Conservation (phyloP, 2,888 invertebrate species). For the Aspidiotus rigidus region DNA sequence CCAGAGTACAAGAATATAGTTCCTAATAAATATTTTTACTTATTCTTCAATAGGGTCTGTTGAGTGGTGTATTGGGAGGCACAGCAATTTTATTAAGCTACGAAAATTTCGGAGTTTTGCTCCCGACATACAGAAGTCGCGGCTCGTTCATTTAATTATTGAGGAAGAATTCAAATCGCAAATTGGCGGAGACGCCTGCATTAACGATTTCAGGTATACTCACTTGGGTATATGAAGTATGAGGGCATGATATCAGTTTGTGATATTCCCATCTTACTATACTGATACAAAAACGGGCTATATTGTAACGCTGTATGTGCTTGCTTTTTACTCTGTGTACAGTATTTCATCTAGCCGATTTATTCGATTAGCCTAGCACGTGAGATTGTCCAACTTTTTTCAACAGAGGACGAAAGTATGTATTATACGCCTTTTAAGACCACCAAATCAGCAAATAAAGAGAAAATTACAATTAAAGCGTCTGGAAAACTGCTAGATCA, state of each 20-base stretch:
- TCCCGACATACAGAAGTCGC: background rate
- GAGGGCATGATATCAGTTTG: background rate
- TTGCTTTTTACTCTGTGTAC: constrained; percentile 2
- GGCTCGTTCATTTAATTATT: background rate
- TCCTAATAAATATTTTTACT: background rate
- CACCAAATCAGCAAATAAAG: constrained; percentile 1
- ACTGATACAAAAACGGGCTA: constrained; percentile 4
- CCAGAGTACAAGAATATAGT: background rate
- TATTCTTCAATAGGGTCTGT: background rate
- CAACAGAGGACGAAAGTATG: background rate
- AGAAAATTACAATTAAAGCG: too few relatives aligned
- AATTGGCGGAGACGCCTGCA: background rate
- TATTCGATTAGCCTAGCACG: background rate
- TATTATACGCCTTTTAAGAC: background rate
- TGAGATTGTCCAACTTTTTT: constrained; percentile 2
- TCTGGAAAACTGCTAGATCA: background rate
- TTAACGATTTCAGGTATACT: background rate
- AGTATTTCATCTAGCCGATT: constrained; percentile 3
- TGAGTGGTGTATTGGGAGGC: background rate
- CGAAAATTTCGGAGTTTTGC: background rate
- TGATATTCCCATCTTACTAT: constrained; percentile 4
- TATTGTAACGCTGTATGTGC: constrained; percentile 2
- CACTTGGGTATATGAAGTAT: background rate
- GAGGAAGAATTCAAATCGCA: background rate
- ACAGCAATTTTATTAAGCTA: background rate